Conservation (phyloP, 2,888 invertebrate genomes). For the Labia minor region DNA sequence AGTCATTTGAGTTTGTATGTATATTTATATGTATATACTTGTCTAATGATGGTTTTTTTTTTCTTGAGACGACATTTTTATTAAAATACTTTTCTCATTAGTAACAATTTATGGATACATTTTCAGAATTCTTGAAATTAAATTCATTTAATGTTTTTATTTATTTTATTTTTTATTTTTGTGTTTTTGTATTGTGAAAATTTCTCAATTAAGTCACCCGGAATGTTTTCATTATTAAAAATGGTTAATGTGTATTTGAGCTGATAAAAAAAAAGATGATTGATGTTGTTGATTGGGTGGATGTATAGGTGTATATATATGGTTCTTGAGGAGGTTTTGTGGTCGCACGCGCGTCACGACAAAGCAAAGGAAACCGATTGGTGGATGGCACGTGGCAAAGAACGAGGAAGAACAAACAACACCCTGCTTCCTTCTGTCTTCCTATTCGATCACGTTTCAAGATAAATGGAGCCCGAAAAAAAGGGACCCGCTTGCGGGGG, state of each 20-base stretch:
- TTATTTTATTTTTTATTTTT: too few relatives aligned
- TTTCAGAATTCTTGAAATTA: too few relatives aligned
- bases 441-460: constrained; percentile 7
- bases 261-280: constrained; percentile 5
- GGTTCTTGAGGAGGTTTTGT: constrained; percentile 7
- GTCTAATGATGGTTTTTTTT: too few relatives aligned
- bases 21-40: too few relatives aligned
- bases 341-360: constrained; percentile 13
- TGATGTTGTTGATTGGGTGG: constrained; percentile 9
- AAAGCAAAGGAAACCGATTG: constrained; percentile 7
- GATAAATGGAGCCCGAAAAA: not conserved
- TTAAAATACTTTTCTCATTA: too few relatives aligned
- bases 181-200: not conserved
- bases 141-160: too few relatives aligned
- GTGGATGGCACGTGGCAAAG: not conserved
- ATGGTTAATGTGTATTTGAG: not conserved
- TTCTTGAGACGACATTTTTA: too few relatives aligned
- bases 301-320: not conserved
- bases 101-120: too few relatives aligned
- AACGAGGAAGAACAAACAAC: not conserved
- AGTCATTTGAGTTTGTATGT: too few relatives aligned
- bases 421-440: constrained; percentile 4
- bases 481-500: not conserved
- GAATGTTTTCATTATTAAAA: not conserved
- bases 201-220: not conserved